Base-by-base conservation (phyloP, 2,113 vertebrate genomes). In the Zeus faber region DNA sequence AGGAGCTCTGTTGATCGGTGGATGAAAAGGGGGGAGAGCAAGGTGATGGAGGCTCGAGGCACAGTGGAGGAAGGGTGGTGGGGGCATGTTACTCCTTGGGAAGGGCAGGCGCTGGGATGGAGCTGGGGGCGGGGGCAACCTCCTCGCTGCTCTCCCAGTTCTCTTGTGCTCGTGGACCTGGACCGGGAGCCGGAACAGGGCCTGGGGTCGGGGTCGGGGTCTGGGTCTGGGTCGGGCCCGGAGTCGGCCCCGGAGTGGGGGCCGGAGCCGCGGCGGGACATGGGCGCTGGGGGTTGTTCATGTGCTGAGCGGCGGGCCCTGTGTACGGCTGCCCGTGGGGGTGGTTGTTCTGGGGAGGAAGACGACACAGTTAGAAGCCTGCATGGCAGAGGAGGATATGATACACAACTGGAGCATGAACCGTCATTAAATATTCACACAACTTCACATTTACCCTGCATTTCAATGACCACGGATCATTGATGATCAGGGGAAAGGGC, bases 301-400 rank as follows among this genome's bases (percentile, higher is more conserved):
- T 97, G 81, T 99, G 97, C 86, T 98, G 95, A 80, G 97, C 97
- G 80, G 95, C 97, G 2, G 97, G 97, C 74, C 97, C 97, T 18
- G 96, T 98, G 80, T 99, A 98, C 7, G 97, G 97, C 89, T 98
- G 96, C 88, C 96, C 94, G 67, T 98, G 97, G 72, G 96, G 94
- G 70, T 97, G 95, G 91, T 98, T 98, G 91, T 99, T 98, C 95
- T 91, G 86, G 76, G 59, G 17, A 23, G 57, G 40, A 21, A 49
- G 26, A 53, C 18, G 61, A 6, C n/a, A 21, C 1, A 48, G 2
- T 2, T 1, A n/a, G n/a, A 6, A 55, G n/a, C n/a, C n/a, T n/a
- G n/a, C n/a, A n/a, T n/a, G n/a, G n/a, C n/a, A n/a, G n/a, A n/a
- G n/a, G n/a, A n/a, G n/a, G n/a, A n/a, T n/a, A n/a, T n/a, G n/a